phyloP scores from a whole-genome alignment of 1,140 invertebrate species.

The Drosophila subobscura region DNA sequence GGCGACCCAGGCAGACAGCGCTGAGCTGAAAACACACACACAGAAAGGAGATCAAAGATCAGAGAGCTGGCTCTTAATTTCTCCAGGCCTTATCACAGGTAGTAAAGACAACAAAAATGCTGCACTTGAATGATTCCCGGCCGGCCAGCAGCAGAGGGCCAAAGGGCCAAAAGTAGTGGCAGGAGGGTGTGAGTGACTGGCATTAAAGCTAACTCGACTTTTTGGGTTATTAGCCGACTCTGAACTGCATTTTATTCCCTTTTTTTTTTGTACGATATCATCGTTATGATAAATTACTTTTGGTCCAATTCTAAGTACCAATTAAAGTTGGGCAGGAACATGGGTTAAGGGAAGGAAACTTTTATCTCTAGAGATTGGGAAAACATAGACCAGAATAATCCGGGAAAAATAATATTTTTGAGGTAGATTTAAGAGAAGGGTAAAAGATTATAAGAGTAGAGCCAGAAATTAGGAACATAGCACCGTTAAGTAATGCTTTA shows the following conservation, averaged over 20 bases:
- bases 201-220: constrained; percentile 35
- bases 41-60: constrained; percentile 68
- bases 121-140: constrained; percentile 70
- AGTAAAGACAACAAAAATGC: constrained; percentile 67
- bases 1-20: constrained; percentile 31
- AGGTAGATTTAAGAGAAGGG: constrained; percentile 12
- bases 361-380: constrained; percentile 31
- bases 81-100: constrained; percentile 67
- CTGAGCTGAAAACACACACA: constrained; percentile 48
- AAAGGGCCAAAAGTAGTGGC: background rate
- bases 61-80: constrained; percentile 54
- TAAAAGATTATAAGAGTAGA: constrained; percentile 13
- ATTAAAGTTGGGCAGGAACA: constrained; percentile 60
- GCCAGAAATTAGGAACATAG: background rate
- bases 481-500: too few relatives aligned
- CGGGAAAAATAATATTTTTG: constrained; percentile 31
- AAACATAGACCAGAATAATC: constrained; percentile 37
- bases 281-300: constrained; percentile 70
- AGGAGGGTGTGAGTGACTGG: constrained; percentile 27
- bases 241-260: constrained; percentile 45
- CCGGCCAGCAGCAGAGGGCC: constrained; percentile 3
- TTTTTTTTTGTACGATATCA: constrained; percentile 49
- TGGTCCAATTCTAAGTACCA: constrained; percentile 67
- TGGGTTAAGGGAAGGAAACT: constrained; percentile 25
- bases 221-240: constrained; percentile 61